Evolutionary conservation across 2,888 invertebrate genomes (phyloP).

Genomic region (Dysmachus trigonus): DNA sequence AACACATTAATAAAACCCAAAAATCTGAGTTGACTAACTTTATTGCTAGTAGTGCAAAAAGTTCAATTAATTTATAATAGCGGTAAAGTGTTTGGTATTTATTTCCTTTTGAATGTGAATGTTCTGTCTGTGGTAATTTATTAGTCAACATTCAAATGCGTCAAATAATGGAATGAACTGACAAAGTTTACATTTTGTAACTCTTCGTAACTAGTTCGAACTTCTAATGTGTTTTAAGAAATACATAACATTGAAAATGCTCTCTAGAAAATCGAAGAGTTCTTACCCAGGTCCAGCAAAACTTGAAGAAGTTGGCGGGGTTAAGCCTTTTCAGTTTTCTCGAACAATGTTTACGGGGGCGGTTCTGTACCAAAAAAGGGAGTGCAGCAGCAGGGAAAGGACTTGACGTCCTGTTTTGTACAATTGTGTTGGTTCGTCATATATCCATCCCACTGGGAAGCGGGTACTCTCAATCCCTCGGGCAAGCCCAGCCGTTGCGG

Average conservation of each 20-base stretch:
- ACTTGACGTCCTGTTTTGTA: neutral
- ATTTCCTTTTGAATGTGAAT: no score
- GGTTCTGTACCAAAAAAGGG: neutral
- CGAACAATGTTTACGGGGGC: neutral
- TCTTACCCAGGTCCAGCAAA: neutral
- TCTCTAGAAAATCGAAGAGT: neutral
- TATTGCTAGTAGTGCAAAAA: no score
- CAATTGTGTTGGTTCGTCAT: neutral
- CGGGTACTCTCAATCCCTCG: neutral
- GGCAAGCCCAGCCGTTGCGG: neutral
- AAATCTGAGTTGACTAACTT: no score
- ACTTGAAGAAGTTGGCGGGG: neutral
- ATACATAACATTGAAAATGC: neutral
- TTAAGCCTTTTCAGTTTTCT: neutral
- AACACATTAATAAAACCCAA: no score
- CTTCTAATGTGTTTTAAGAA: neutral
- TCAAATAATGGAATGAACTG: neutral
- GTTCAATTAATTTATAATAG: no score
- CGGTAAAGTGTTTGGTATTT: no score
- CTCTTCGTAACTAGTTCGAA: neutral
- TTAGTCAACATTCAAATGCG: neutral
- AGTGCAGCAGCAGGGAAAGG: neutral
- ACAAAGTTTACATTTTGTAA: neutral
- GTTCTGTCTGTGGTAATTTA: neutral
- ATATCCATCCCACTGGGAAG: neutral